Evolutionary conservation across 2,113 vertebrate genomes (phyloP).

Genomic region (Ptilonorhynchus violaceus): DNA sequence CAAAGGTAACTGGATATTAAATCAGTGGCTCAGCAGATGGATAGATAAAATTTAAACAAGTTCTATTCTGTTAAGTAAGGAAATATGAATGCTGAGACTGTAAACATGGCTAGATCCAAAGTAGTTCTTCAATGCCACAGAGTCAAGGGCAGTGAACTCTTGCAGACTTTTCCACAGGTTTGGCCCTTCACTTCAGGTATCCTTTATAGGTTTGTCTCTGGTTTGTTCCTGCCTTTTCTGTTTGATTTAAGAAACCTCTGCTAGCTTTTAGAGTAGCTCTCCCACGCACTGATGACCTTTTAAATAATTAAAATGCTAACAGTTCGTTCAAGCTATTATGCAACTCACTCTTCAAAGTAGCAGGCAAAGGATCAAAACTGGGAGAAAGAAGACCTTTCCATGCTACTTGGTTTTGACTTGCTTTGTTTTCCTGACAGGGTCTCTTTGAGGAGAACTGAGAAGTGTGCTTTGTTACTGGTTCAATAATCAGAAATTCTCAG

Average conservation of each 20-base stretch:
- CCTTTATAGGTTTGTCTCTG: neutral
- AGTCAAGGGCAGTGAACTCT: neutral
- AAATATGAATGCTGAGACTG: neutral
- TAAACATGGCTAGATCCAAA: neutral
- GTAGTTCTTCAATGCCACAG: neutral
- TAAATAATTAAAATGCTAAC: slow-evolving; percentile 40
- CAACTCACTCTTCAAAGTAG: neutral
- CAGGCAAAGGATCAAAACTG: neutral
- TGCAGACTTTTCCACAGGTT: neutral
- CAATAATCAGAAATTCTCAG: slow-evolving; percentile 2
- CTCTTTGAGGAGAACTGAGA: slow-evolving; percentile 10
- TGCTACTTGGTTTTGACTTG: neutral
- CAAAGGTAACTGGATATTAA: neutral
- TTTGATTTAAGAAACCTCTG: neutral
- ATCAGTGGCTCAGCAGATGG: neutral
- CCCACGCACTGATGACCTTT: slow-evolving; percentile 19
- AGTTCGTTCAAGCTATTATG: slow-evolving; percentile 6
- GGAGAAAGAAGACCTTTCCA: neutral
- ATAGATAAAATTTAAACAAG: neutral
- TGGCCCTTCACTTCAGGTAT: neutral
- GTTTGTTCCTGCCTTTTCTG: neutral
- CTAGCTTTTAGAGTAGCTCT: neutral
- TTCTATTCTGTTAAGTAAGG: neutral
- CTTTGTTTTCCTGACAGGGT: slow-evolving; percentile 40
- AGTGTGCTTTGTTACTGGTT: slow-evolving; percentile 1